Conservation (phyloP, 1,140 invertebrate genomes). For the Tachypleus tridentatus region DNA sequence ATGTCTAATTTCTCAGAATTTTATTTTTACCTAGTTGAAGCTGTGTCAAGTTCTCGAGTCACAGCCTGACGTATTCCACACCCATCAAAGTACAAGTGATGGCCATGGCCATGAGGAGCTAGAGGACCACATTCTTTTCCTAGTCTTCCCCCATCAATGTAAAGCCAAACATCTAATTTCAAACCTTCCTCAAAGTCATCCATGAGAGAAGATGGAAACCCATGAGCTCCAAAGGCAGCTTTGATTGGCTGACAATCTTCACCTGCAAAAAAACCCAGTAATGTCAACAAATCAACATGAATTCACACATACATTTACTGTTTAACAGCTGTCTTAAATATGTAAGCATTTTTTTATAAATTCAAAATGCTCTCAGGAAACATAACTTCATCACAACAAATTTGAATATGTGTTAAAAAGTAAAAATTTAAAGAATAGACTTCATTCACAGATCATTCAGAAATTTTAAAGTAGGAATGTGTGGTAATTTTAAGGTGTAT, state of each 20-base stretch:
- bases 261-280: slow-evolving; percentile 24
- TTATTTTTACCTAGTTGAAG: slow-evolving; percentile 26
- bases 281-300: too few species aligned
- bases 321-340: too few species aligned
- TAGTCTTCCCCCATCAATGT: slow-evolving; percentile 35
- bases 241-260: slow-evolving; percentile 26
- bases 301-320: too few species aligned
- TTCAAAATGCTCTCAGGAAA: too few species aligned
- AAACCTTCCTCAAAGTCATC: slow-evolving; percentile 38
- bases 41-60: slow-evolving; percentile 35
- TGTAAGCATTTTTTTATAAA: too few species aligned
- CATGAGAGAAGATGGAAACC: slow-evolving; percentile 29
- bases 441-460: too few species aligned
- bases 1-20: too few species aligned
- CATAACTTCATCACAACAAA: too few species aligned
- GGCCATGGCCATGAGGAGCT: slow-evolving; percentile 36
- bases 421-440: too few species aligned
- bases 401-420: too few species aligned
- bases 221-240: slow-evolving; percentile 4
- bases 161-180: slow-evolving; percentile 30
- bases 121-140: slow-evolving; percentile 37
- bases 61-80: slow-evolving; percentile 35
- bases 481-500: too few species aligned
- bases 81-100: slow-evolving; percentile 38
- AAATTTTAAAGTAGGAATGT: too few species aligned